These are phyloP conservation scores for Dynastes tityus DNA, from an alignment of 2,888 invertebrate genomes.

Conservation along the genomic window DNA sequence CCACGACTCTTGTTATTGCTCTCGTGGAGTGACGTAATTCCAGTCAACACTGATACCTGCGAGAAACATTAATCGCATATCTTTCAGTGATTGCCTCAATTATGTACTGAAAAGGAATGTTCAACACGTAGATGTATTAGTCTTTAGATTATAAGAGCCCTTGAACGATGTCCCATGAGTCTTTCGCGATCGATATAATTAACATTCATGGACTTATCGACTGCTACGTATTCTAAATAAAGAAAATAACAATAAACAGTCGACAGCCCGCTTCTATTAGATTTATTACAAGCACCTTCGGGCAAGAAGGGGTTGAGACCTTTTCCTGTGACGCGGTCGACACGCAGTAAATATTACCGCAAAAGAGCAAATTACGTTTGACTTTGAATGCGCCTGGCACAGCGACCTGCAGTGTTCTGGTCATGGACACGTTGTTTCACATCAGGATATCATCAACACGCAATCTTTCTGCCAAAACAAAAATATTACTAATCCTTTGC, in stretches of 20 bases:
- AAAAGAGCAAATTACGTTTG: conserved; percentile 62
- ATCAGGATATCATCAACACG: conserved; percentile 58
- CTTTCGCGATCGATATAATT: conserved; percentile 44
- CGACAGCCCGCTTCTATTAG: neutral
- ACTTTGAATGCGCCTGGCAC: conserved; percentile 59
- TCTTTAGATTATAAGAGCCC: conserved; percentile 37
- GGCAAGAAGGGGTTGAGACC: conserved; percentile 58
- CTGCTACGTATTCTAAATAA: conserved; percentile 39
- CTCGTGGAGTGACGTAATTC: conserved; percentile 66
- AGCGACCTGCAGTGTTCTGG: conserved; percentile 59
- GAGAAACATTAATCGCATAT: conserved; percentile 60
- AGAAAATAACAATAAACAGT: conserved; percentile 36
- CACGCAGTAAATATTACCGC: conserved; percentile 59
- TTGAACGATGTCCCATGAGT: conserved; percentile 32
- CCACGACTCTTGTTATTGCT: conserved; percentile 65
- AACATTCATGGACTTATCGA: conserved; percentile 48
- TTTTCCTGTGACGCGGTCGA: conserved; percentile 58
- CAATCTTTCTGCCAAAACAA: conserved; percentile 54
- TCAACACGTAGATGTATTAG: conserved; percentile 54
- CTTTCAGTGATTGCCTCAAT: conserved; percentile 60
- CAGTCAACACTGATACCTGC: conserved; percentile 66
- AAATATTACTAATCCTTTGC: neutral
- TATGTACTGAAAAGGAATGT: conserved; percentile 57
- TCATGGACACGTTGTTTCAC: conserved; percentile 61
- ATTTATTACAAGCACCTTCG: conserved; percentile 36